These are phyloP conservation scores for Protobothrops mucrosquamatus DNA, from an alignment of 2,113 vertebrate genomes.

Conservation along the genomic window DNA sequence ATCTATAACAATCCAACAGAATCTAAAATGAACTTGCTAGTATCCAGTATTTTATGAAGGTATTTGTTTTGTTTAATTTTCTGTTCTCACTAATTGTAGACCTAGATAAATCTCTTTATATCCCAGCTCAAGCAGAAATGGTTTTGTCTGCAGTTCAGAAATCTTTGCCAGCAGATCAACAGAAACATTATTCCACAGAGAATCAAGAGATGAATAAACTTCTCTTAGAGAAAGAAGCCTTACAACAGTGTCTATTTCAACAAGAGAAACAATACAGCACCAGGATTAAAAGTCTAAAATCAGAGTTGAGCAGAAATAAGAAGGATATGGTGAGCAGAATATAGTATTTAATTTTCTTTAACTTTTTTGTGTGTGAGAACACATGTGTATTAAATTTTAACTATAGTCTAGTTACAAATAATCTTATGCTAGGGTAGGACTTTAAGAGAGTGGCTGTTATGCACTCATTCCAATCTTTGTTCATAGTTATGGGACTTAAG, in stretches of 20 bases:
- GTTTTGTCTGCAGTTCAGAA: slow-evolving; percentile 71
- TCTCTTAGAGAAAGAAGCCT: slow-evolving; percentile 54
- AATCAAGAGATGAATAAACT: slow-evolving; percentile 63
- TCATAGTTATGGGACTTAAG: no score
- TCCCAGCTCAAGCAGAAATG: slow-evolving; percentile 72
- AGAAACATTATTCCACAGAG: slow-evolving; percentile 13
- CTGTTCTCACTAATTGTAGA: neutral
- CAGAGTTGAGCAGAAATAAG: slow-evolving; percentile 64
- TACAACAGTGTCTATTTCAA: slow-evolving; percentile 45
- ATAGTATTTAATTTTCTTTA: neutral
- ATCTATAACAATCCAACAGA: neutral
- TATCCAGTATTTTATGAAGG: neutral
- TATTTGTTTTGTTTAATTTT: neutral
- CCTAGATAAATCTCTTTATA: neutral
- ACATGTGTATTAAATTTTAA: neutral
- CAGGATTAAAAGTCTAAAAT: slow-evolving; percentile 49
- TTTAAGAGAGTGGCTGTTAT: neutral
- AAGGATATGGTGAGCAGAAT: slow-evolving; percentile 63
- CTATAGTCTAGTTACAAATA: neutral
- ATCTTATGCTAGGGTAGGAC: neutral
- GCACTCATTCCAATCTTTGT: neutral
- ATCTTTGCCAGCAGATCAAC: slow-evolving; percentile 54
- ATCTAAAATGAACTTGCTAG: neutral
- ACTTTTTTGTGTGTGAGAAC: neutral
- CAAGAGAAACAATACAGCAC: slow-evolving; percentile 56